Base-by-base conservation (phyloP, 92 coral and sea anemone species). In the Ricordea florida region DNA sequence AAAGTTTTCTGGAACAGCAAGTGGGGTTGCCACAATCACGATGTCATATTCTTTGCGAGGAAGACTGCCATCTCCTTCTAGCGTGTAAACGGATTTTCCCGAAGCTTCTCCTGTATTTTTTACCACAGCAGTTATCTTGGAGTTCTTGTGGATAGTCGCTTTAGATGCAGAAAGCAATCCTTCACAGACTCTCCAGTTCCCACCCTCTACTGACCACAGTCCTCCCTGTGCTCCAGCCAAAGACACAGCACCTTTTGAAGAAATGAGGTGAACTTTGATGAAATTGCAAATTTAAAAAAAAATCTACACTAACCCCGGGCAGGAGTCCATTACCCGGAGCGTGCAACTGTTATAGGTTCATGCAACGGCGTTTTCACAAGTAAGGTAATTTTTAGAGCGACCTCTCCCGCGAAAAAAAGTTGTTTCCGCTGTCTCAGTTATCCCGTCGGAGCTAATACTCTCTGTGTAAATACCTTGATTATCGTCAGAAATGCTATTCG, bases 171-270 rank as follows among this genome's bases (percentile, higher is more conserved):
- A 57, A 23, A 94, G 69, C 33, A 94, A 81, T 29, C 87, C 92
- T 61, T 94, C 91, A 13, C 98, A 94, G 13, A 94, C 97, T 38
- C 77, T 85, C 92, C 88, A 85, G 63, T 94, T 94, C 9, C 98
- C 98, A 0, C 97, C 98, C 60, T 94, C 83, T 0, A 94, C 93
- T 45, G 98, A 88, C 98, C 98, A 94, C 38, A 94, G 64, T 0
- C 93, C 93, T 22, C 93, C 96, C 34, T 80, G 86, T 2, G 93
- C 85, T 9, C 98, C 98, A 23, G 98, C 98, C 69, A 94, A 43
- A 6, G 98, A 88, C 11, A 94, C 98, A 2, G 91, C 72, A 41
- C 98, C 98, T 94, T 65, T 31, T 5, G 28, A n/a, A 34, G 8
- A 44, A 23, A 10, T 14, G 15, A 29, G 16, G 33, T 28, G 20